phyloP scores from a whole-genome alignment of 92 coral and sea anemone species.

The Zoanthus sansibaricus region DNA sequence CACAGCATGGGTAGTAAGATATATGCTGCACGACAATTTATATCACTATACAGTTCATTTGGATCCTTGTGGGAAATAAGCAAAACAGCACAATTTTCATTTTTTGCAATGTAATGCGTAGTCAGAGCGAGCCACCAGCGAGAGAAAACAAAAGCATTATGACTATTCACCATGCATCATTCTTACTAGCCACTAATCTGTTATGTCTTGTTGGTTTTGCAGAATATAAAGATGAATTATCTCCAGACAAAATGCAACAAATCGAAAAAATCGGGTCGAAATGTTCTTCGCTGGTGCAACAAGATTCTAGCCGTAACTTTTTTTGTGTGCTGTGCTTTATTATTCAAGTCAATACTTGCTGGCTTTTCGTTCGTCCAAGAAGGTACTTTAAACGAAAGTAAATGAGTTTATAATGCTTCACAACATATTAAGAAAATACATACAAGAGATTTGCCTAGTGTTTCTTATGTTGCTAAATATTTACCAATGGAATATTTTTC shows the following conservation, averaged over 20 bases:
- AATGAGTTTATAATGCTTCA: background rate
- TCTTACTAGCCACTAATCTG: conserved; percentile 7
- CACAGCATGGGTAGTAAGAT: conserved; percentile 18
- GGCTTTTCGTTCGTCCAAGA: conserved; percentile 64
- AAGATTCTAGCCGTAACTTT: conserved; percentile 73
- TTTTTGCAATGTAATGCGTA: background rate
- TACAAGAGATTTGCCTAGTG: conserved; percentile 28
- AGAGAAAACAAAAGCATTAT: background rate
- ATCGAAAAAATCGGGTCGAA: conserved; percentile 67
- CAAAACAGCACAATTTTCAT: background rate
- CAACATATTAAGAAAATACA: conserved; percentile 7
- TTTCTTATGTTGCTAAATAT: conserved; percentile 37
- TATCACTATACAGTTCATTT: conserved; percentile 26
- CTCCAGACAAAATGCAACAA: conserved; percentile 59
- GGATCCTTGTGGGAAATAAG: conserved; percentile 30
- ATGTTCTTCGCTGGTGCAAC: conserved; percentile 69
- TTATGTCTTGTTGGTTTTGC: background rate
- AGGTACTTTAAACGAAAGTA: conserved; percentile 60
- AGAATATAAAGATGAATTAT: conserved; percentile 71
- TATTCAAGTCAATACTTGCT: conserved; percentile 70
- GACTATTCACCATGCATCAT: background rate
- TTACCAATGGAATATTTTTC: conserved; percentile 20
- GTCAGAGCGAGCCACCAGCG: background rate
- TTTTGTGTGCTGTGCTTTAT: conserved; percentile 87
- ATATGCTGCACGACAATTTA: background rate